Conservation (phyloP, 2,888 invertebrate species). For the Drosophila eohydei region DNA sequence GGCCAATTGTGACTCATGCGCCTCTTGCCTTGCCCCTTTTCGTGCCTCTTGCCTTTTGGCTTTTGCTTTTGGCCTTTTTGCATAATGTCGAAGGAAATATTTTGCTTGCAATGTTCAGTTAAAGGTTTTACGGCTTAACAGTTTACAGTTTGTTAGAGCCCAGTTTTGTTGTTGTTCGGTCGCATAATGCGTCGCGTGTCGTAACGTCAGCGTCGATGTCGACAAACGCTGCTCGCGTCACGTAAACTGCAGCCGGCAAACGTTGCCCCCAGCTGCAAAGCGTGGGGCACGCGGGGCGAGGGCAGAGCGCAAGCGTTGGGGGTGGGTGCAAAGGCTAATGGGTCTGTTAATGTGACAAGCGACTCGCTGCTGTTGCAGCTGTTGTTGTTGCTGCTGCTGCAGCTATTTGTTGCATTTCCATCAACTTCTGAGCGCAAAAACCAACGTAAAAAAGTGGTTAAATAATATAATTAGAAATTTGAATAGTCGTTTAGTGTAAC, state of each 20-base stretch:
- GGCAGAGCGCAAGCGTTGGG: not conserved
- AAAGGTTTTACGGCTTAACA: slow-evolving; percentile 58
- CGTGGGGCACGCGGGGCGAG: too few species aligned
- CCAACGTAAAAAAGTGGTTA: slow-evolving; percentile 11
- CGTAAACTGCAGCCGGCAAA: slow-evolving; percentile 63
- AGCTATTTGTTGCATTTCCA: slow-evolving; percentile 38
- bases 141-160: slow-evolving; percentile 47
- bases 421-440: slow-evolving; percentile 23
- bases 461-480: slow-evolving; percentile 5
- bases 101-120: slow-evolving; percentile 47
- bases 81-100: slow-evolving; percentile 64
- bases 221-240: slow-evolving; percentile 48
- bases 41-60: slow-evolving; percentile 2
- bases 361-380: slow-evolving; percentile 15
- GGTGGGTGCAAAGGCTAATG: slow-evolving; percentile 2
- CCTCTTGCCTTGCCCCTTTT: not conserved
- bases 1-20: slow-evolving; percentile 22
- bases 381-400: slow-evolving; percentile 10
- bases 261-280: slow-evolving; percentile 6
- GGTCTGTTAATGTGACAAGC: slow-evolving; percentile 39
- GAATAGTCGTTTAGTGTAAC: not conserved
- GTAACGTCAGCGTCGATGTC: slow-evolving; percentile 52
- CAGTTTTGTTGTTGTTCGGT: slow-evolving; percentile 33
- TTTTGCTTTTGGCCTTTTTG: slow-evolving; percentile 38
- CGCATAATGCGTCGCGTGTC: slow-evolving; percentile 75